Evolutionary conservation across 2,113 vertebrate genomes (phyloP).

Genomic region (Oxygymnocypris stewartii): DNA sequence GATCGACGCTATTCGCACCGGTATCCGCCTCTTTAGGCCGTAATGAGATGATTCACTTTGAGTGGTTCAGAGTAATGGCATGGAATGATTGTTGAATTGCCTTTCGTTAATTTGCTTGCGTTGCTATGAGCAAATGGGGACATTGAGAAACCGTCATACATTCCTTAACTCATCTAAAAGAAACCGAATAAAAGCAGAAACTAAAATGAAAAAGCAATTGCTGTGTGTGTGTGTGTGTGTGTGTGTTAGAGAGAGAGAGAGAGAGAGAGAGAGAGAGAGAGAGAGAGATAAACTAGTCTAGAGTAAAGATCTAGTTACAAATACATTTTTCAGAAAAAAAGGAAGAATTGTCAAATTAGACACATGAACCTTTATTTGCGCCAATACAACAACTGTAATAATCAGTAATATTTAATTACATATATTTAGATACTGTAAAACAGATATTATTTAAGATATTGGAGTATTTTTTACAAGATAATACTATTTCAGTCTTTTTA

Average conservation of each 20-base stretch:
- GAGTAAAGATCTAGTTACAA: neutral
- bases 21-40: neutral
- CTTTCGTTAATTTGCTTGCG: slow-evolving; percentile 41
- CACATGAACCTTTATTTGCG: neutral
- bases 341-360: neutral
- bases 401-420: neutral
- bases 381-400: neutral
- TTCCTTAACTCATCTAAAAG: neutral
- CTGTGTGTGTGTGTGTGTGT: too few species aligned
- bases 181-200: neutral
- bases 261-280: too few species aligned
- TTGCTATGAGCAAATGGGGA: slow-evolving; percentile 31
- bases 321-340: neutral
- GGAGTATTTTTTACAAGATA: too few species aligned
- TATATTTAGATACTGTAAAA: too few species aligned
- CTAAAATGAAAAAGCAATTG: neutral
- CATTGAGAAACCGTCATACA: slow-evolving; percentile 20
- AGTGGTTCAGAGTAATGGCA: slow-evolving; percentile 47
- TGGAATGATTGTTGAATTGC: slow-evolving; percentile 47
- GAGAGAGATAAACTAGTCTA: too few species aligned
- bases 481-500: too few species aligned
- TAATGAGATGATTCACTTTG: slow-evolving; percentile 37
- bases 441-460: too few species aligned
- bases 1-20: neutral
- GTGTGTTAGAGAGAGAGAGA: too few species aligned